Conservation (phyloP, 2,888 invertebrate genomes). For the Pocota personata region DNA sequence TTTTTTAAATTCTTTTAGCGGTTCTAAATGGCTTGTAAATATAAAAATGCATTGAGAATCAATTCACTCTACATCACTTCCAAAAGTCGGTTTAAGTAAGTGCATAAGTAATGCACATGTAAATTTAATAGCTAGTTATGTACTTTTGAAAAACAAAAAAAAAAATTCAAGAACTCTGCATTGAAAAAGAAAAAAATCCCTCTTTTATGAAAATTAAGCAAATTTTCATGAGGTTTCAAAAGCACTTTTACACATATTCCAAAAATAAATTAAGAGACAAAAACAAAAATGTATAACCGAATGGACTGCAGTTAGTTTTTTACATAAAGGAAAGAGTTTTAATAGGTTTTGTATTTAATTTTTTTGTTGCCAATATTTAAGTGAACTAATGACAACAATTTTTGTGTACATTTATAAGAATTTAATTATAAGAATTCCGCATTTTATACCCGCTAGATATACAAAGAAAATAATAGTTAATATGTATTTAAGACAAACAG, state of each 20-base stretch:
- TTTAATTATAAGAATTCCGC: conserved; percentile 45
- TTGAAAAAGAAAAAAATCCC: conserved; percentile 70
- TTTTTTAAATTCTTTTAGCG: neutral
- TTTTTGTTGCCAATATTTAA: conserved; percentile 45
- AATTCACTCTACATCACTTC: neutral
- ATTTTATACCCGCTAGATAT: conserved; percentile 62
- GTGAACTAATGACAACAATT: conserved; percentile 66
- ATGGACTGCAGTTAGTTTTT: conserved; percentile 53
- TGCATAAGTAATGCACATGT: neutral
- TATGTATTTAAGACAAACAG: conserved; percentile 32
- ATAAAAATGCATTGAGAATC: neutral
- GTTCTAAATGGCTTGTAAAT: conserved; percentile 1
- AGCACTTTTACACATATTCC: conserved; percentile 23
- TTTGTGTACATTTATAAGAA: conserved; percentile 68
- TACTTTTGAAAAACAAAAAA: too few species aligned
- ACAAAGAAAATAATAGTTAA: conserved; percentile 23
- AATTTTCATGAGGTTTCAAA: conserved; percentile 54
- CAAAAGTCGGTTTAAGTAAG: neutral
- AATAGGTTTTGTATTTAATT: neutral
- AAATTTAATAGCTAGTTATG: neutral
- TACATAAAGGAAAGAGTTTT: neutral
- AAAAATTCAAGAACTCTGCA: conserved; percentile 7
- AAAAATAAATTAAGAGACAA: conserved; percentile 24
- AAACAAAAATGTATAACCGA: conserved; percentile 18
- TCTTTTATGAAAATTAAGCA: conserved; percentile 10